Evolutionary conservation across 2,113 vertebrate species (phyloP), one percentile per base, ranked within the genome.

Genomic region (Ancistrus triradiatus): DNA sequence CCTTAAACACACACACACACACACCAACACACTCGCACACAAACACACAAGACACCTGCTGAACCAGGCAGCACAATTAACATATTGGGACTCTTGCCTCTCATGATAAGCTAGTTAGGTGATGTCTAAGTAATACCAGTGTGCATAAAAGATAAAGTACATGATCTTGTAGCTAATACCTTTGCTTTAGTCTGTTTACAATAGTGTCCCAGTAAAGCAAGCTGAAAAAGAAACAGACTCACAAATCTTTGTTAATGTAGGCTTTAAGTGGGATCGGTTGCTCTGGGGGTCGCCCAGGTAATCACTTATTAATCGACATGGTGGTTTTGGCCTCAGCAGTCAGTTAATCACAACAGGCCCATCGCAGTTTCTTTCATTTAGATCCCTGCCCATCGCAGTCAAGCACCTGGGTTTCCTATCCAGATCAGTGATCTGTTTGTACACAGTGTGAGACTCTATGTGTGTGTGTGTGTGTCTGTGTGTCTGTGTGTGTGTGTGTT

Each of bases 271-370:
- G 27, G 37, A 11, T 43, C 25, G 0, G 15, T 40, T 21, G 48
- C 10, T 27, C n/a, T n/a, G n/a, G n/a, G n/a, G n/a, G n/a, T n/a
- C 7, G 21, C 10, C 24, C 28, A 60, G 43, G 47, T 49, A 61
- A 38, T 49, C 28, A 48, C 44, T 37, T 49, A 38, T 61, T 49
- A 33, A 53, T 53, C 38, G 10, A 33, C n/a, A 33, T 52, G 17
- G n/a, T 15, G 1, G 28, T 64, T 42, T 38, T 48, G 44, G 28
- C 59, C 59, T 24, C 31, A 22, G 19, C 49, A 53, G 37, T 31
- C 17, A 31, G 48, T 63, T 31, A 31, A 52, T 63, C 49, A 53
- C 61, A 44, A 49, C 59, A 49, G 13, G 49, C 25, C 33, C 4
- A 1, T 2, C 13, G 44, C 44, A 44, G 40, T 44, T 22, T 42